Evolutionary conservation across 2,797 vertebrate genomes (phyloP).

Genomic region (Darevskia mixta): DNA sequence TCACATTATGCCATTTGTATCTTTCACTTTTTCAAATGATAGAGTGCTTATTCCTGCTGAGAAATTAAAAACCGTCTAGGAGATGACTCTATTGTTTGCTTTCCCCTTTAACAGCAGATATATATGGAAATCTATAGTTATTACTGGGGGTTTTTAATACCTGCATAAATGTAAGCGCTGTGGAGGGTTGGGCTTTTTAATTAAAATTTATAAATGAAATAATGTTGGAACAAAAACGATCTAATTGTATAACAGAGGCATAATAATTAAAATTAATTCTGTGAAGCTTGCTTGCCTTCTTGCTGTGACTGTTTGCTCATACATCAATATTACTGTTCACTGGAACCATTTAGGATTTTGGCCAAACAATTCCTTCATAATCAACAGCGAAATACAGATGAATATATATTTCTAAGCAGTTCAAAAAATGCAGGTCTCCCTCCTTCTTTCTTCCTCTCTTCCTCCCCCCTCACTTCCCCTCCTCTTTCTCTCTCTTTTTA

Average conservation of each 20-base stretch:
- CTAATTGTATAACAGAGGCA: conserved; percentile 31
- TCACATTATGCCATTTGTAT: background rate
- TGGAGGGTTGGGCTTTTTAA: conserved; percentile 16
- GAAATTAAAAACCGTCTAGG: background rate
- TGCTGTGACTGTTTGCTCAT: conserved; percentile 25
- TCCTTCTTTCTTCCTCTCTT: too few species aligned
- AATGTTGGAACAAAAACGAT: conserved; percentile 20
- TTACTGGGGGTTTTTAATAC: background rate
- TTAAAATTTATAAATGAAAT: conserved; percentile 38
- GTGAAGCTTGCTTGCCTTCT: conserved; percentile 24
- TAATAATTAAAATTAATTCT: conserved; percentile 41
- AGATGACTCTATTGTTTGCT: background rate
- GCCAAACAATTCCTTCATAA: conserved; percentile 45
- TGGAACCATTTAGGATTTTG: conserved; percentile 36
- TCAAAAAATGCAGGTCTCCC: background rate
- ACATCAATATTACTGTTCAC: conserved; percentile 26
- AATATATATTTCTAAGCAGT: conserved; percentile 24
- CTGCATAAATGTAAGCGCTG: background rate
- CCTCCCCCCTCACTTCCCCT: too few species aligned
- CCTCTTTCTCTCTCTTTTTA: background rate
- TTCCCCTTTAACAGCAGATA: background rate
- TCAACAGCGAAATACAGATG: conserved; percentile 22
- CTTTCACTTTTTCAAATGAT: conserved; percentile 2
- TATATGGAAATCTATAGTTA: background rate
- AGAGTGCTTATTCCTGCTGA: background rate